These are phyloP conservation scores for Oryzias javanicus DNA, from an alignment of 2,113 vertebrate genomes.

Conservation along the genomic window DNA sequence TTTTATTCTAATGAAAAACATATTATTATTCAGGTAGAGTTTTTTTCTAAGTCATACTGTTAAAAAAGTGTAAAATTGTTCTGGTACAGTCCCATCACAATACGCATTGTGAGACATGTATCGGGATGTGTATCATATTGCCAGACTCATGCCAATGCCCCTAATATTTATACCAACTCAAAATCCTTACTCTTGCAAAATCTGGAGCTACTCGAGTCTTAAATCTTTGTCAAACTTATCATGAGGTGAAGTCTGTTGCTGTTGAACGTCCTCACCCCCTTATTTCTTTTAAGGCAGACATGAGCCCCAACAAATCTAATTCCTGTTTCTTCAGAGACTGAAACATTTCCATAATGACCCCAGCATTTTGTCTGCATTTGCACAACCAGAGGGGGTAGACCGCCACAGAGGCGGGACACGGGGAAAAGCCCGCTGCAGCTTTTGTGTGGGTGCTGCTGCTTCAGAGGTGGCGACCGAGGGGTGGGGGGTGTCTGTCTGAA, in stretches of 20 bases:
- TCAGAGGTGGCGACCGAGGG: conserved; percentile 57
- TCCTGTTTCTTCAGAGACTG: conserved; percentile 52
- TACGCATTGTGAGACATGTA: no score
- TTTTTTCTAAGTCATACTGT: no score
- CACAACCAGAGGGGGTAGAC: conserved; percentile 36
- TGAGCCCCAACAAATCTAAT: conserved; percentile 70
- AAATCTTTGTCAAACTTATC: conserved; percentile 49
- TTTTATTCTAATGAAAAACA: no score
- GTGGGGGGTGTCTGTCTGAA: conserved; percentile 55
- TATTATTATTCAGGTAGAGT: no score
- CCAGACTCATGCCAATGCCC: no score
- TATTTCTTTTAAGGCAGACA: conserved; percentile 48
- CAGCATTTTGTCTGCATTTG: conserved; percentile 63
- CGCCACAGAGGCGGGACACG: conserved; percentile 17
- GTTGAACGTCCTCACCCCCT: conserved; percentile 47
- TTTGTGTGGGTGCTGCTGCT: conserved; percentile 66
- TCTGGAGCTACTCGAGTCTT: conserved; percentile 24
- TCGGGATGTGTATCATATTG: no score
- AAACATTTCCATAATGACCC: conserved; percentile 74
- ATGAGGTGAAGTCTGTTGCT: conserved; percentile 1
- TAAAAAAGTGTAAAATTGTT: no score
- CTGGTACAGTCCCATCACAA: no score
- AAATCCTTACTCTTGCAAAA: background rate
- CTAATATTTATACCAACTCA: no score
- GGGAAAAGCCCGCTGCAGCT: conserved; percentile 50